Evolutionary conservation across 2,888 invertebrate species (phyloP), one percentile per base, ranked within the genome.

Genomic region (Apoda limacodes): DNA sequence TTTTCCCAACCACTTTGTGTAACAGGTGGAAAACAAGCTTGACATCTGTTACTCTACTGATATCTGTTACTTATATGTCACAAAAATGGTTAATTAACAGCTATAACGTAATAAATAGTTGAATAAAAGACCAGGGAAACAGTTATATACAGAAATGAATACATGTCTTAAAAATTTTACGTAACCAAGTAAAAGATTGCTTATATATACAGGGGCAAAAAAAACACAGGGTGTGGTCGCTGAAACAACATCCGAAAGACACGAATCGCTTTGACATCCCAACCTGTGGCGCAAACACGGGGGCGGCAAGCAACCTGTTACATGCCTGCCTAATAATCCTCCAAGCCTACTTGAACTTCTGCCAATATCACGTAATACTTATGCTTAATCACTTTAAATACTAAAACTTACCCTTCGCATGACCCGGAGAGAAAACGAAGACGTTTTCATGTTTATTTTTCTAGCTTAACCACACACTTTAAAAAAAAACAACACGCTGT

Each of bases 401-500:
- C 30, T 29, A 17, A 3, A 11, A 83, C 89, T 86, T 63, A 89
- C 89, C 88, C 89, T 84, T 75, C 89, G 83, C 89, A 89, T 89
- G 52, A 89, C 89, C 46, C 89, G 87, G 29, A 89, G 83, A 11
- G 89, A 89, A 61, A 89, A 89, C 55, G 89, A 89, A 28, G 89
- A 88, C 22, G 89, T 88, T 85, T 89, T 89, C 89, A 89, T 89
- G 56, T 82, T 86, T 69, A 69, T 66, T 60, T 63, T 52, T 42
- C 42, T 43, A 39, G 37, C 36, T 50, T 40, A 34, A 40, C 40
- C 40, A 37, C 53, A 44, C 60, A 52, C 52, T 43, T 40, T 39
- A 42, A 50, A 55, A 35, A 30, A 40, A 39, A 32, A 35, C 28
- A 25, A 30, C 29, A 21, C 14, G 32, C 32, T 21, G 22, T 22